phyloP scores from a whole-genome alignment of 2,113 vertebrate species.

The Actinemys pallida region DNA sequence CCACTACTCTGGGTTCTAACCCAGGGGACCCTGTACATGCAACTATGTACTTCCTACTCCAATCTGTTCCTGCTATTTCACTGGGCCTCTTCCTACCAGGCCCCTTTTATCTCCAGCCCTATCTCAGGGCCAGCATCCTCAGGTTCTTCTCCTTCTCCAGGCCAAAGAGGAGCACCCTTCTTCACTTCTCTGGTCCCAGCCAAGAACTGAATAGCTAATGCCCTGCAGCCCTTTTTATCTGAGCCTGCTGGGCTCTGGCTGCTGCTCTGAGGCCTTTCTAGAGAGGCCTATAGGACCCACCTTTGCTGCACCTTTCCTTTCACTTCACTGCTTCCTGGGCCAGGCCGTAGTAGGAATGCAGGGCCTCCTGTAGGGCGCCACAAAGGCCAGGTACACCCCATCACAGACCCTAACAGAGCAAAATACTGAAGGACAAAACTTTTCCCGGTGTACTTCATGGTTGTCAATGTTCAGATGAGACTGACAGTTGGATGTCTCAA shows the following conservation, averaged over 20 bases:
- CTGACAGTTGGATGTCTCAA: constrained; percentile 41
- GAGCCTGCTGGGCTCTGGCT: neutral
- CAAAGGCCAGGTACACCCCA: neutral
- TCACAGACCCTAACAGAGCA: neutral
- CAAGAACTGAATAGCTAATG: neutral
- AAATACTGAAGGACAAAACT: rapidly evolving
- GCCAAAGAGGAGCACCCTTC: neutral
- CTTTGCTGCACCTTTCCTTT: neutral
- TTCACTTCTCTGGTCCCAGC: neutral
- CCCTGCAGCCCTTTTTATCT: neutral
- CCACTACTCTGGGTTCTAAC: neutral
- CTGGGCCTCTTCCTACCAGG: neutral
- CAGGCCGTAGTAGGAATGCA: neutral
- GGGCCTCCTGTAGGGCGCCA: neutral
- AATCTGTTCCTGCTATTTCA: neutral
- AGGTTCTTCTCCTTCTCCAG: neutral
- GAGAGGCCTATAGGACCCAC: neutral
- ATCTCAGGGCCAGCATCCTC: neutral
- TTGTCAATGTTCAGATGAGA: constrained; percentile 63
- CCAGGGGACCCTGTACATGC: neutral
- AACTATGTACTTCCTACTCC: neutral
- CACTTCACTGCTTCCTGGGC: neutral
- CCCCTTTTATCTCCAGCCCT: neutral
- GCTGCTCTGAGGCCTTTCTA: neutral
- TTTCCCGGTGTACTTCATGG: constrained; percentile 17